A percentile compares a stretch with the other conserved stretches of the same genome.
phyloP scores from a whole-genome alignment of 2,888 invertebrate genomes.

The Meiosimyza decipiens region DNA sequence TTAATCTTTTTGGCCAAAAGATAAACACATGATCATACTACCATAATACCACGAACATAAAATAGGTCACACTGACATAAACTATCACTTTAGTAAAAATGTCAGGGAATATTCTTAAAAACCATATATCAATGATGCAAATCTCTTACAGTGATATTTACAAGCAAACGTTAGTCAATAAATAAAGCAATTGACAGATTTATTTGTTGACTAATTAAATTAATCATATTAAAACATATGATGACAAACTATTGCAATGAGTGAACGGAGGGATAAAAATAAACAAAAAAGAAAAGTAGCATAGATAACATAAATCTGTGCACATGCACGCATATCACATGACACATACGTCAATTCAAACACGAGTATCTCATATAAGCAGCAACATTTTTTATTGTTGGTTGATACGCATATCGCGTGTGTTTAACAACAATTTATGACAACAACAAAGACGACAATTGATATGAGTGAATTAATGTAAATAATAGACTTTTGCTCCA shows the following conservation, averaged over 20 bases:
- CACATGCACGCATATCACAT: neutral
- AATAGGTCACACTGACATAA: no score
- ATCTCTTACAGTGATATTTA: no score
- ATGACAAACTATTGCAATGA: neutral
- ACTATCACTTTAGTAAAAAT: no score
- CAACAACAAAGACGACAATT: neutral
- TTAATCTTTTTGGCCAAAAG: no score
- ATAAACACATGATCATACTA: no score
- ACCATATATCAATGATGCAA: no score
- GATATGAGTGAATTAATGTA: neutral
- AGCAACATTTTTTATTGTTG: slow-evolving; percentile 1
- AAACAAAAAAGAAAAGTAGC: neutral
- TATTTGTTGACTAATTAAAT: slow-evolving; percentile 8
- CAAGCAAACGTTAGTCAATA: no score
- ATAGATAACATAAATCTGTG: slow-evolving; percentile 9
- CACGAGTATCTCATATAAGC: neutral
- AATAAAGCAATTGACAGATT: neutral
- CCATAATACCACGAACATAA: no score
- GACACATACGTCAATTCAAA: neutral
- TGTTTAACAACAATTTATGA: neutral
- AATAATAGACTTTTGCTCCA: neutral
- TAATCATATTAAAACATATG: slow-evolving; percentile 6
- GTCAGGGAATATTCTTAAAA: no score
- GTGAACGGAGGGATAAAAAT: neutral
- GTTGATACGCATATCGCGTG: no score